Percentiles rank a stretch among this genome's conserved stretches.
These are phyloP conservation scores for Drosophila sulfurigaster DNA, from an alignment of 1,140 invertebrate genomes.

Conservation along the genomic window DNA sequence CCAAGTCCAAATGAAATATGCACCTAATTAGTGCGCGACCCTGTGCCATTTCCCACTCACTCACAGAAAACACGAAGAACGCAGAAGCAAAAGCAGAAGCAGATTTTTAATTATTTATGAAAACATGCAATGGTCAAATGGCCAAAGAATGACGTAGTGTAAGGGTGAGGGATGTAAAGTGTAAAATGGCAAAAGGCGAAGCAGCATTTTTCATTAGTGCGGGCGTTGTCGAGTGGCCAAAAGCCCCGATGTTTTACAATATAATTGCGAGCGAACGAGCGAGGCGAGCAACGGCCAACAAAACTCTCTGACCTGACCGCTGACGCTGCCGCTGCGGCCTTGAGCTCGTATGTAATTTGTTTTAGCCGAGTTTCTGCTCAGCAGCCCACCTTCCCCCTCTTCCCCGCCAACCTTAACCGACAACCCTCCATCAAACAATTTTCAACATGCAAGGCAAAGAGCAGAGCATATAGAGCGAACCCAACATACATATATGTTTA, in stretches of 20 bases:
- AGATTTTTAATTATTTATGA: slow-evolving; percentile 78
- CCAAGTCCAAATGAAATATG: slow-evolving; percentile 62
- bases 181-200: slow-evolving; percentile 35
- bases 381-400: background rate
- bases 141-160: slow-evolving; percentile 9
- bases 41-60: slow-evolving; percentile 60
- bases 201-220: slow-evolving; percentile 74
- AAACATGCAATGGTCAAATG: slow-evolving; percentile 63
- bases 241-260: slow-evolving; percentile 65
- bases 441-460: slow-evolving; percentile 73
- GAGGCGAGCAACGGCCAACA: slow-evolving; percentile 54
- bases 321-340: slow-evolving; percentile 70
- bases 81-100: slow-evolving; percentile 35
- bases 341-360: slow-evolving; percentile 77
- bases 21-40: slow-evolving; percentile 72
- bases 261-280: slow-evolving; percentile 61
- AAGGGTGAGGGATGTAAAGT: background rate
- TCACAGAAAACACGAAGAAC: slow-evolving; percentile 13
- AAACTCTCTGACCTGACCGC: slow-evolving; percentile 67
- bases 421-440: slow-evolving; percentile 41
- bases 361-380: slow-evolving; percentile 51
- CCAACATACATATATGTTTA: slow-evolving; percentile 21
- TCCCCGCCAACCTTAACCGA: background rate
- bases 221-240: slow-evolving; percentile 47
- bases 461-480: slow-evolving; percentile 33